Evolutionary conservation across 2,797 vertebrate species (phyloP).

Genomic region (Sandelia bainsii): DNA sequence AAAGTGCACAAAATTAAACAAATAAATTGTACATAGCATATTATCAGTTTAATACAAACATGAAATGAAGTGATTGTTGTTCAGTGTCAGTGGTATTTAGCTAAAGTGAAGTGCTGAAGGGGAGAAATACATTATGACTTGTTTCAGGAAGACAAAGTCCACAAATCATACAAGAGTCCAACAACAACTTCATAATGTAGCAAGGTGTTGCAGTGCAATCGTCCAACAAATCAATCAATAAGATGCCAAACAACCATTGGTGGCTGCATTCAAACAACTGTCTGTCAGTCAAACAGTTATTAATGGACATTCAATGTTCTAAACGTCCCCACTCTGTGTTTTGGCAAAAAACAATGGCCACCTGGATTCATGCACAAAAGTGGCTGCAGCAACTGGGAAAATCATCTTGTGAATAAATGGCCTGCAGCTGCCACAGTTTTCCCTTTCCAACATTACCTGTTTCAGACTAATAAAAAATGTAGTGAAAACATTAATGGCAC

Average conservation of each 20-base stretch:
- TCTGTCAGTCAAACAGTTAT: slow-evolving; percentile 67
- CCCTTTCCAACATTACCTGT: slow-evolving; percentile 53
- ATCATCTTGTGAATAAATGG: slow-evolving; percentile 60
- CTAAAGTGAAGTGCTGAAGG: no score
- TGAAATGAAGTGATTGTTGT: background rate
- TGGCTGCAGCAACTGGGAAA: slow-evolving; percentile 53
- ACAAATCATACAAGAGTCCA: slow-evolving; percentile 23
- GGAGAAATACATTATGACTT: no score
- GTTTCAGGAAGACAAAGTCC: background rate
- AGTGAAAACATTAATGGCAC: slow-evolving; percentile 8
- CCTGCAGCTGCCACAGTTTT: slow-evolving; percentile 65
- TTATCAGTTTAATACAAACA: slow-evolving; percentile 1
- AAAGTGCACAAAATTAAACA: background rate
- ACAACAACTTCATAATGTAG: slow-evolving; percentile 39
- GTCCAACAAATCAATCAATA: slow-evolving; percentile 50
- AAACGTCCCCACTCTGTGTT: slow-evolving; percentile 45
- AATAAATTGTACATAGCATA: background rate
- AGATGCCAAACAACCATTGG: slow-evolving; percentile 55
- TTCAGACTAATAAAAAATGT: slow-evolving; percentile 19
- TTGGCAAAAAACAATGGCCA: slow-evolving; percentile 77
- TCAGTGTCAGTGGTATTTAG: no score
- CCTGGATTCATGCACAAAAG: slow-evolving; percentile 73
- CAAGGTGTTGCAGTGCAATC: slow-evolving; percentile 35
- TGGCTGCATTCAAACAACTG: slow-evolving; percentile 57
- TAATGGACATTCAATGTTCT: slow-evolving; percentile 51